Evolutionary conservation across 1,140 invertebrate species (phyloP).

Genomic region (Heliconius hermathena): DNA sequence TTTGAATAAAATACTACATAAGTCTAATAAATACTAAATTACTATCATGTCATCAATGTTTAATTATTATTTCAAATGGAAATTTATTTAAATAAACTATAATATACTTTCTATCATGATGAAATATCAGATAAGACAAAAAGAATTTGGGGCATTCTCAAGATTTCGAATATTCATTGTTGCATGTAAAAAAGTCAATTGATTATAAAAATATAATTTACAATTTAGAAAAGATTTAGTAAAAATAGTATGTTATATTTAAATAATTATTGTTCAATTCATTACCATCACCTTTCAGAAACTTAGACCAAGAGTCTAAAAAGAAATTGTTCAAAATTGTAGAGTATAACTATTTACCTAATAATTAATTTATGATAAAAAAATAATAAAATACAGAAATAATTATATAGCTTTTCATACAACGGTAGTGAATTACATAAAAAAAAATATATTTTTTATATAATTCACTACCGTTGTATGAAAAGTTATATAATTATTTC

Average conservation of each 20-base stretch:
- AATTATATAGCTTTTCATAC: too few relatives aligned
- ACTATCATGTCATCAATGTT: not conserved
- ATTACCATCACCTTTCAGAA: too few relatives aligned
- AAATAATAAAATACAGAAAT: too few relatives aligned
- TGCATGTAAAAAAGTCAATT: not conserved
- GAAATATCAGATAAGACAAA: conserved; percentile 3
- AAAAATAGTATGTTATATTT: not conserved
- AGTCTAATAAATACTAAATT: not conserved
- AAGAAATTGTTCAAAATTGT: too few relatives aligned
- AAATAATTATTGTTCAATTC: not conserved
- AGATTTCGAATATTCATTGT: not conserved
- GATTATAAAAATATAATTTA: not conserved
- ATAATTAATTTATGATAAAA: too few relatives aligned
- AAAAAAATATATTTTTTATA: too few relatives aligned
- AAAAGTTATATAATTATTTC: too few relatives aligned
- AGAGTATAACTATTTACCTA: too few relatives aligned
- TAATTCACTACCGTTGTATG: too few relatives aligned
- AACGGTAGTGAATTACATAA: not conserved
- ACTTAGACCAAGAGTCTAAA: too few relatives aligned
- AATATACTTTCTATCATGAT: not conserved
- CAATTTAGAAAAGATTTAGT: not conserved
- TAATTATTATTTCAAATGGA: not conserved
- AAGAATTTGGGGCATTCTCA: not conserved
- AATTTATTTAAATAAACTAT: not conserved
- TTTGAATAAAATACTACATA: not conserved